Evolutionary conservation across 2,113 vertebrate species (phyloP), one percentile per base, ranked within the genome.

Genomic region (Fulica atra): DNA sequence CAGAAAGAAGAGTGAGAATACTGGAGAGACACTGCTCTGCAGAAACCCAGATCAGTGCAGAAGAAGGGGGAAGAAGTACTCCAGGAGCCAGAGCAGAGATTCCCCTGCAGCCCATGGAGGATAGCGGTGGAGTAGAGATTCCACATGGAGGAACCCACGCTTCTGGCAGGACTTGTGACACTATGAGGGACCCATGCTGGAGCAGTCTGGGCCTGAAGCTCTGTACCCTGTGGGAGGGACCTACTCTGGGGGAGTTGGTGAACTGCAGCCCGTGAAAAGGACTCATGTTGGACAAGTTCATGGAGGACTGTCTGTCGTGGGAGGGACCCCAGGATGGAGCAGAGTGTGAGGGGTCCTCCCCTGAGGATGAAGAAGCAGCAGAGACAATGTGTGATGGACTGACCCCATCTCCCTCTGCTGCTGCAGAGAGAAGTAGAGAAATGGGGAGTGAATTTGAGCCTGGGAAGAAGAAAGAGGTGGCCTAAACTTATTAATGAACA

Each of bases 371-470:
- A 33, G 16, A 26, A 44, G 31, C 2, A 6, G 36, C 26, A 61
- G 63, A 69, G 20, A 36, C 46, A 68, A 20, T 3, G 6, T 9
- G 13, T 51, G 25, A 31, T 42, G 35, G 35, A 51, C 31, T 59
- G 25, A 60, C 12, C 24, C 24, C 1, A 3, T 33, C 16, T 8
- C 28, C 7, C 25, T 73, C n/a, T 0, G 1, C 28, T 2, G 1
- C 21, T 33, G 2, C 2, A 7, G 16, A 13, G 14, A 20, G 23
- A 57, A 9, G 11, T 6, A 57, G 33, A 51, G 16, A 51, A 87
- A 3, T 6, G 1, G 0, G 42, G 4, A 69, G 9, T 36, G 33
- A 74, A 69, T n/a, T 33, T 56, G 44, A 76, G 20, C 3, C 40
- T 3, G 2, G 16, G 48, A 64, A 38, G 40, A 51, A 31, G 29